These are phyloP conservation scores for Lumbricus terrestris DNA, from an alignment of 2,888 invertebrate species.

Conservation along the genomic window DNA sequence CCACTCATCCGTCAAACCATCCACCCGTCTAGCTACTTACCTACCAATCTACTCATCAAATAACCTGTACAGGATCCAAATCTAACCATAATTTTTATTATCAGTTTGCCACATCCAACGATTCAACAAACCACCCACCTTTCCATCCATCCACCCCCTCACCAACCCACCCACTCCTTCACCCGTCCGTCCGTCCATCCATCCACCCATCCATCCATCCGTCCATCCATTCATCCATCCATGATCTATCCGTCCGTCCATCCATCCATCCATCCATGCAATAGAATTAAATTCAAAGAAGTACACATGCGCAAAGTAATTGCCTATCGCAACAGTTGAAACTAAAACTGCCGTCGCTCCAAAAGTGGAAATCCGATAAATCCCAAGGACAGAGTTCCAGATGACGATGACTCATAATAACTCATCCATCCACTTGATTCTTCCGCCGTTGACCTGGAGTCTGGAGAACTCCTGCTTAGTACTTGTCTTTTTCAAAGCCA, in stretches of 20 bases:
- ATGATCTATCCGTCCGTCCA: neutral
- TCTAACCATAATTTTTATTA: too few species aligned
- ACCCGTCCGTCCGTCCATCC: neutral
- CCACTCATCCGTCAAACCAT: neutral
- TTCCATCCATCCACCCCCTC: neutral
- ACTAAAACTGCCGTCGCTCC: neutral
- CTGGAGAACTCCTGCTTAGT: neutral
- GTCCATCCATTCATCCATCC: neutral
- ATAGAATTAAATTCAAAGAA: too few species aligned
- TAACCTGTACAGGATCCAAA: too few species aligned
- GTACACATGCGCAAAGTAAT: too few species aligned
- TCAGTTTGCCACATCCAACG: too few species aligned
- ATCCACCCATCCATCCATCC: neutral
- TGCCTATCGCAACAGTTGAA: constrained; percentile 3
- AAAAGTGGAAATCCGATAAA: neutral
- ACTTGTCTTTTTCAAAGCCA: neutral
- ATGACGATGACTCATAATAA: too few species aligned
- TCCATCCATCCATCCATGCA: neutral
- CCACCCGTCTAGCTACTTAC: neutral
- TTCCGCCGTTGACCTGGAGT: neutral
- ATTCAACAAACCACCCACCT: neutral
- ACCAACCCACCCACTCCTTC: neutral
- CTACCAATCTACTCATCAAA: too few species aligned
- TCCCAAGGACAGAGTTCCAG: neutral
- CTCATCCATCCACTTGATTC: neutral